Evolutionary conservation across 1,140 invertebrate species (phyloP).

Genomic region (Sycophaga agraensis): DNA sequence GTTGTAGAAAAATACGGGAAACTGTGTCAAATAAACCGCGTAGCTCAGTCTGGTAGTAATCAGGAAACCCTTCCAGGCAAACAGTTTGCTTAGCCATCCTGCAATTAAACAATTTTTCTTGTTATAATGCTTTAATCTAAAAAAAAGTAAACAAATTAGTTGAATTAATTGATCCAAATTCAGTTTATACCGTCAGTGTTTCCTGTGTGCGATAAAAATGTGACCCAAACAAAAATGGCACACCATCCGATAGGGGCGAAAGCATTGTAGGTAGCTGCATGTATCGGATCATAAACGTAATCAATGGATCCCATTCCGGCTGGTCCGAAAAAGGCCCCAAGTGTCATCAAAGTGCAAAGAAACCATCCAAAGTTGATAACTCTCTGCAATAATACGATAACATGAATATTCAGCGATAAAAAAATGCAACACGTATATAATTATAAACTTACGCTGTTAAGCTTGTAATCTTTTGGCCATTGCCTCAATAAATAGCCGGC

Average conservation of each 20-base stretch:
- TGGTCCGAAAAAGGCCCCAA: conserved; percentile 64
- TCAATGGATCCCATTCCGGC: conserved; percentile 67
- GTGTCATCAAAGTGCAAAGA: conserved; percentile 52
- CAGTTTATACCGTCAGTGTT: conserved; percentile 60
- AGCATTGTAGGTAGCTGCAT: conserved; percentile 71
- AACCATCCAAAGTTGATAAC: conserved; percentile 63
- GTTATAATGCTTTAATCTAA: no score
- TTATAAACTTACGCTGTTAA: conserved; percentile 46
- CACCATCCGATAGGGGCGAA: conserved; percentile 74
- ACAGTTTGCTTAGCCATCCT: conserved; percentile 59
- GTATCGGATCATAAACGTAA: conserved; percentile 66
- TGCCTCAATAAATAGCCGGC: conserved; percentile 64
- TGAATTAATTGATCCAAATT: not conserved
- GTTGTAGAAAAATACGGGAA: conserved; percentile 69
- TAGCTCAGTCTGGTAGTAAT: conserved; percentile 67
- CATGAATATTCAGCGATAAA: not conserved
- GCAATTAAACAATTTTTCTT: conserved; percentile 3
- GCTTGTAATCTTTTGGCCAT: conserved; percentile 51
- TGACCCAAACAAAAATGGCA: conserved; percentile 67
- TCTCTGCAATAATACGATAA: conserved; percentile 40
- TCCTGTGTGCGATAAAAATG: conserved; percentile 64
- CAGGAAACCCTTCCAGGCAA: conserved; percentile 64
- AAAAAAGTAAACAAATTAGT: not conserved
- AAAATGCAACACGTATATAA: not conserved
- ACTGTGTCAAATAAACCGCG: conserved; percentile 68